A percentile compares a stretch with the other conserved stretches of the same genome.
phyloP scores from a whole-genome alignment of 1,140 invertebrate species.

The Apis florea region DNA sequence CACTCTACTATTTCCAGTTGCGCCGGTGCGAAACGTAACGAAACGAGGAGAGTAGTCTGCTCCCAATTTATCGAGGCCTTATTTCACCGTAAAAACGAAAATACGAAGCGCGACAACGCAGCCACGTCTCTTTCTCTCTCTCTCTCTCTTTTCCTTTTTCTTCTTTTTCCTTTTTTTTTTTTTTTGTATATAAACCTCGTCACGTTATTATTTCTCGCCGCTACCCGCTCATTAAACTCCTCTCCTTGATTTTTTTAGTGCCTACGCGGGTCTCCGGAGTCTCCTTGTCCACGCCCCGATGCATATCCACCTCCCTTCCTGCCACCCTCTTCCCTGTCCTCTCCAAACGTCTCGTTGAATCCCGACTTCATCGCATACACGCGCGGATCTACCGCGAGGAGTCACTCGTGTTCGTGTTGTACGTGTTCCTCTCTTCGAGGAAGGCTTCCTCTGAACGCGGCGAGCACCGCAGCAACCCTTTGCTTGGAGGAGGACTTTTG shows the following conservation, averaged over 20 bases:
- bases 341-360: background rate
- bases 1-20: conserved; percentile 33
- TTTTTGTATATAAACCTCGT: conserved; percentile 46
- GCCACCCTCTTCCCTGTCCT: background rate
- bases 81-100: conserved; percentile 44
- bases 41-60: conserved; percentile 9
- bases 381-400: background rate
- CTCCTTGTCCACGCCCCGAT: conserved; percentile 61
- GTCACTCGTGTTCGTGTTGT: conserved; percentile 41
- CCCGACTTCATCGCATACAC: conserved; percentile 13
- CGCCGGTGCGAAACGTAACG: conserved; percentile 33
- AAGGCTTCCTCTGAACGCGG: conserved; percentile 44
- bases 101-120: conserved; percentile 37
- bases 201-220: conserved; percentile 58
- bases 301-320: conserved; percentile 26
- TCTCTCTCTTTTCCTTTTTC: too few relatives aligned
- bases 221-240: conserved; percentile 60
- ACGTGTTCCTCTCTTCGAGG: conserved; percentile 27
- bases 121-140: background rate
- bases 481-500: conserved; percentile 45
- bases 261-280: conserved; percentile 30
- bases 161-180: background rate
- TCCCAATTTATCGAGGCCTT: conserved; percentile 42
- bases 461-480: conserved; percentile 50
- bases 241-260: conserved; percentile 62